Conservation (phyloP, 2,888 invertebrate species). For the Melangyna quadrimaculata region DNA sequence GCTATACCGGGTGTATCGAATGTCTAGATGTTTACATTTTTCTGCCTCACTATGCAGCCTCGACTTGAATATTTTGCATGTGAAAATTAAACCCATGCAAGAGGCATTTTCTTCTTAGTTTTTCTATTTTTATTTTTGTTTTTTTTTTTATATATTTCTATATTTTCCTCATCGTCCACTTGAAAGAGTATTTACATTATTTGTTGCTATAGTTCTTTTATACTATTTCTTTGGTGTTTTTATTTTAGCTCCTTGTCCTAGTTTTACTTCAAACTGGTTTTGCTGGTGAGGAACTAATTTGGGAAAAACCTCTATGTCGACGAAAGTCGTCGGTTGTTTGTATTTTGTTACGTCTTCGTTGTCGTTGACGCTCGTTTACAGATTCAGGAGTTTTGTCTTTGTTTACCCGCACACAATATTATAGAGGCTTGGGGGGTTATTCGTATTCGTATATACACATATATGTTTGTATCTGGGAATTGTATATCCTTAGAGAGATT, state of each 20-base stretch:
- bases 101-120: constrained; percentile 44
- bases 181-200: constrained; percentile 51
- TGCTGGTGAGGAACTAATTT: constrained; percentile 68
- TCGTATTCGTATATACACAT: no score
- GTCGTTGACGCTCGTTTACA: constrained; percentile 11
- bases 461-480: constrained; percentile 2
- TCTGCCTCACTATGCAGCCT: constrained; percentile 36
- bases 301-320: constrained; percentile 37
- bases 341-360: background rate
- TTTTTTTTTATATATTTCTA: background rate
- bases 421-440: background rate
- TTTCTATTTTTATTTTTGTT: background rate
- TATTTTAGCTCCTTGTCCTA: constrained; percentile 69
- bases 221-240: constrained; percentile 36
- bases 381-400: constrained; percentile 36
- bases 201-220: constrained; percentile 15
- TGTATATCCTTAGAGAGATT: constrained; percentile 62
- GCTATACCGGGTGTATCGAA: constrained; percentile 53
- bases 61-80: constrained; percentile 44
- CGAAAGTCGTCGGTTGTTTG: background rate
- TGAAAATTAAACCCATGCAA: constrained; percentile 49
- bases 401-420: constrained; percentile 15
- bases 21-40: constrained; percentile 67
- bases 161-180: constrained; percentile 42
- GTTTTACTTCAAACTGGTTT: constrained; percentile 67